phyloP scores from a whole-genome alignment of 2,888 invertebrate species.

The Drosophila eohydei region DNA sequence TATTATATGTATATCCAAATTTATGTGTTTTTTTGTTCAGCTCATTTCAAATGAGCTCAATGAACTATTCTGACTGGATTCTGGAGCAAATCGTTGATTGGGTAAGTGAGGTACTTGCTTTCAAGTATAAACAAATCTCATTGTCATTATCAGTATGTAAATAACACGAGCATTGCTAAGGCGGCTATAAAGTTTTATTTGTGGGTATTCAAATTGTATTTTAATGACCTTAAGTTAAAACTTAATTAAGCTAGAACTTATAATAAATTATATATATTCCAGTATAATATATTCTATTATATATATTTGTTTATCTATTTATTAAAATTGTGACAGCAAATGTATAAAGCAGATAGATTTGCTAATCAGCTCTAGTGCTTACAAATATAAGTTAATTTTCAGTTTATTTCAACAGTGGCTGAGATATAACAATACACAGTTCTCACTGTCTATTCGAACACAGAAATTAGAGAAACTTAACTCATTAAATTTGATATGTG shows the following conservation, averaged over 20 bases:
- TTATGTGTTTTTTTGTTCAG: slow-evolving; percentile 1
- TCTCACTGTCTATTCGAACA: background rate
- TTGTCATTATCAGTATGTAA: background rate
- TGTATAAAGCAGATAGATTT: too few species aligned
- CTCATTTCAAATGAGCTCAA: background rate
- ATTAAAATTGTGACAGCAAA: background rate
- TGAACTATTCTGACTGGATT: slow-evolving; percentile 15
- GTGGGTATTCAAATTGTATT: background rate
- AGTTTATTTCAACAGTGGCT: background rate
- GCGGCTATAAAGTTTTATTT: background rate
- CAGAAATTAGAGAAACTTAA: background rate
- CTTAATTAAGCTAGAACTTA: background rate
- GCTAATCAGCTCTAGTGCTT: background rate
- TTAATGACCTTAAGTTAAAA: background rate
- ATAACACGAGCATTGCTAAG: background rate
- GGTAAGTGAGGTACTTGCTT: slow-evolving; percentile 13
- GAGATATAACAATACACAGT: background rate
- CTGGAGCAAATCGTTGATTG: background rate
- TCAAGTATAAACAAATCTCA: background rate
- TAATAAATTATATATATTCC: background rate
- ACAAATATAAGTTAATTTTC: background rate
- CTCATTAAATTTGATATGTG: background rate
- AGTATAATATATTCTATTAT: background rate
- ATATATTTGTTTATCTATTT: background rate
- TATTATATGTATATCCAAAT: slow-evolving; percentile 33